Evolutionary conservation across 2,888 invertebrate species (phyloP), one percentile per base, ranked within the genome.

Genomic region (Dasysyrphus tricinctus): DNA sequence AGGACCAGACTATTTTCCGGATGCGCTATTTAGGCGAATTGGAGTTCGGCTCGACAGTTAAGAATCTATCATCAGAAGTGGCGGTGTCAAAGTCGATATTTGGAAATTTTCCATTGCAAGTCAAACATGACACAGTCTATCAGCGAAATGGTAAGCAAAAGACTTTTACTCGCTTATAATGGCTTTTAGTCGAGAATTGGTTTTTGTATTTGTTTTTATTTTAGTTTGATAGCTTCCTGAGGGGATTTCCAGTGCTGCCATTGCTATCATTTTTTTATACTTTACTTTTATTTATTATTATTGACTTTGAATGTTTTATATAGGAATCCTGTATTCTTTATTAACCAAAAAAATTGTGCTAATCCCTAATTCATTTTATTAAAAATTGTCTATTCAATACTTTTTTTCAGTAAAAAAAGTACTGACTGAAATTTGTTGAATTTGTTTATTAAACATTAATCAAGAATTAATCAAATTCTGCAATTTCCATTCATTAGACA

Each of bases 1-100:
- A 92, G 88, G 93, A 93, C 90, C 92, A 92, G 88, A 91, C 91
- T 79, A 91, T 93, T 83, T 91, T 92, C 88, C 92, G 92, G 78
- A 92, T 93, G 92, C 91, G 92, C 84, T 92, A 92, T 89, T 91
- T 93, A 89, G 93, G 92, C 79, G 92, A 92, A 90, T 90, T 92
- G 90, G 92, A 93, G 89, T 91, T 92, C 87, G 92, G 92, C 81
- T 91, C 91, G 82, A 91, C 91, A 86, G 91, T 91, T 88, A 92
- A 91, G 89, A 92, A 92, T 90, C 90, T 93, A 88, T 91, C 93
- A 88, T 91, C 91, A 77, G 92, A 93, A 91, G 91, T 93, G 87
- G 91, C 90, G 74, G 89, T 92, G 89, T 92, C 92, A 89, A 92
- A 91, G 90, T 92, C 92, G 88, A 90, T 92, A 89, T 93, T 92